Conservation (phyloP, 1,140 invertebrate genomes). For the Drosophila jambulina region DNA sequence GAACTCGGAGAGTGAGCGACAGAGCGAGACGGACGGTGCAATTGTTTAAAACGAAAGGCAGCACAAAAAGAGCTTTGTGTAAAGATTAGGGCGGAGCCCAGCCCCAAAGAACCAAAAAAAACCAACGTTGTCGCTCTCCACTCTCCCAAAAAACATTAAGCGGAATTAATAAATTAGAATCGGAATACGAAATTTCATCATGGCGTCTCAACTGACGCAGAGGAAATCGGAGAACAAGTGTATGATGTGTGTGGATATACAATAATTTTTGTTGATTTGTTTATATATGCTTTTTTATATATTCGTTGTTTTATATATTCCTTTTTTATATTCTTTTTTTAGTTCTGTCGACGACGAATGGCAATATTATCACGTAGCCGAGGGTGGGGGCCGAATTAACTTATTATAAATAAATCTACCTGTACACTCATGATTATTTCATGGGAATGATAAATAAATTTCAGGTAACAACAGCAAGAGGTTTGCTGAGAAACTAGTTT, state of each 20-base stretch:
- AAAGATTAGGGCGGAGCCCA: conserved; percentile 66
- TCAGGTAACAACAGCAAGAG: conserved; percentile 10
- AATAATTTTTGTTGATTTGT: conserved; percentile 1
- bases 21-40: conserved; percentile 36
- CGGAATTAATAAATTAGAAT: conserved; percentile 78
- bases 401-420: conserved; percentile 36
- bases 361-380: conserved; percentile 76
- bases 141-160: conserved; percentile 60
- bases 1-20: conserved; percentile 37
- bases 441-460: conserved; percentile 23
- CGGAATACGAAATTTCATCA: conserved; percentile 31
- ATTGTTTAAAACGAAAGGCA: conserved; percentile 57
- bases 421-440: conserved; percentile 16
- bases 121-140: conserved; percentile 26
- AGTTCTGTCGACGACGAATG: conserved; percentile 51
- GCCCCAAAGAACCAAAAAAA: conserved; percentile 48
- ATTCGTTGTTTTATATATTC: no score
- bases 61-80: conserved; percentile 37
- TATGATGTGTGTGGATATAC: conserved; percentile 1
- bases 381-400: conserved; percentile 31
- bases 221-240: conserved; percentile 13
- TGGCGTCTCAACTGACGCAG: conserved; percentile 25
- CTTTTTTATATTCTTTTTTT: conserved; percentile 19
- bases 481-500: neutral
- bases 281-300: conserved; percentile 3